phyloP scores from a whole-genome alignment of 2,888 invertebrate genomes.

The Apotomis turbidana region DNA sequence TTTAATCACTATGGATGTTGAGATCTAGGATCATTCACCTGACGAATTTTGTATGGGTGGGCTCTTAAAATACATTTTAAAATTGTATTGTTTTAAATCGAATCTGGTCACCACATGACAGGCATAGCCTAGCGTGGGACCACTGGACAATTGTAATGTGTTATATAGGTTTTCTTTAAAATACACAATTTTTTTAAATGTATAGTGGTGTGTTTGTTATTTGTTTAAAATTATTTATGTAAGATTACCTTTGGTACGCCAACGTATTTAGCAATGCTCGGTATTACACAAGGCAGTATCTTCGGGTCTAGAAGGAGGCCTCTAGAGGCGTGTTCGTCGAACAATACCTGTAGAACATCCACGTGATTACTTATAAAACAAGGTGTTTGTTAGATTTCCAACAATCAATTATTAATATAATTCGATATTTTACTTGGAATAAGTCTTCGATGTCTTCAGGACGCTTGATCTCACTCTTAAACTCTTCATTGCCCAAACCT shows the following conservation, averaged over 20 bases:
- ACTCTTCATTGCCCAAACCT: slow-evolving; percentile 75
- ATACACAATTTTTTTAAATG: too few species aligned
- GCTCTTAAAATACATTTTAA: too few species aligned
- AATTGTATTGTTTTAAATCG: too few species aligned
- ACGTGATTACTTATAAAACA: too few species aligned
- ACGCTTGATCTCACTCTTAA: slow-evolving; percentile 75
- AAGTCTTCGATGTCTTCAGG: slow-evolving; percentile 82
- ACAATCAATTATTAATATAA: not conserved
- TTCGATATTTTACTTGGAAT: slow-evolving; percentile 74
- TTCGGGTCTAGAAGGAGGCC: slow-evolving; percentile 71
- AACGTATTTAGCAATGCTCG: slow-evolving; percentile 65
- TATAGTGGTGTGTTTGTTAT: too few species aligned
- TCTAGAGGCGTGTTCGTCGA: slow-evolving; percentile 76
- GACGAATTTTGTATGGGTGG: too few species aligned
- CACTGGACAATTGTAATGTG: too few species aligned
- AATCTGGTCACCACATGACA: too few species aligned
- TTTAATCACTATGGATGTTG: too few species aligned
- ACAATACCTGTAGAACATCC: slow-evolving; percentile 68
- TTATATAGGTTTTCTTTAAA: too few species aligned
- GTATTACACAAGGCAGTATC: slow-evolving; percentile 74
- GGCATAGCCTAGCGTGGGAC: too few species aligned
- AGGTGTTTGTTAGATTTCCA: not conserved
- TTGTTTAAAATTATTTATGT: not conserved
- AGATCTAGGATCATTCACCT: too few species aligned
- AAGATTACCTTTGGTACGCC: slow-evolving; percentile 61